phyloP scores from a whole-genome alignment of 2,888 invertebrate species.

The Thyatira batis region DNA sequence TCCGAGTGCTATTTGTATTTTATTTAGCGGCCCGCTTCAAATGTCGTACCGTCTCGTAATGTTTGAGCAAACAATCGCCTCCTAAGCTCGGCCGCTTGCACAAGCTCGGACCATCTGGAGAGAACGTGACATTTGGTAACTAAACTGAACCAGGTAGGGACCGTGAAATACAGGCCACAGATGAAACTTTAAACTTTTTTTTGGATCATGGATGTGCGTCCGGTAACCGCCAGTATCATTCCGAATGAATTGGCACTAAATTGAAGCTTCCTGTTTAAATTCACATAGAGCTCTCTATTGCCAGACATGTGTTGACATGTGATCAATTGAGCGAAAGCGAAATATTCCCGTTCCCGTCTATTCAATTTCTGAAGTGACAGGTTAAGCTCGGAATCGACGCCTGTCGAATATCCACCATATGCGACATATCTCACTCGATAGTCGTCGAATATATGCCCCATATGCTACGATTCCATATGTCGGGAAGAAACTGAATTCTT shows the following conservation, averaged over 20 bases:
- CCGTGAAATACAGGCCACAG: conserved; percentile 38
- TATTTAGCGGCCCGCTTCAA: conserved; percentile 80
- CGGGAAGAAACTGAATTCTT: conserved; percentile 28
- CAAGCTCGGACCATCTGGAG: conserved; percentile 78
- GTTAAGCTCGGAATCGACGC: conserved; percentile 50
- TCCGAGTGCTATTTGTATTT: conserved; percentile 75
- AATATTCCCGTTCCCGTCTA: conserved; percentile 54
- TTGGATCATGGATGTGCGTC: conserved; percentile 58
- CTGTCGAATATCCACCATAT: conserved; percentile 58
- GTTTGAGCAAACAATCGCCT: conserved; percentile 75
- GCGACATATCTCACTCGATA: conserved; percentile 51
- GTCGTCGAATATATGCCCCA: conserved; percentile 49
- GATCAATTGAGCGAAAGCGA: conserved; percentile 77
- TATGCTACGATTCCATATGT: conserved; percentile 56
- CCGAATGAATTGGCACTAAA: conserved; percentile 78
- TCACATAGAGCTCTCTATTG: conserved; percentile 68
- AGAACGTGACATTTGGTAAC: conserved; percentile 74
- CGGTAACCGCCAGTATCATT: conserved; percentile 66
- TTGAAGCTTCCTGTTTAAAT: conserved; percentile 79
- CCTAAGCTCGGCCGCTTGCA: conserved; percentile 66
- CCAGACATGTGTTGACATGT: conserved; percentile 69
- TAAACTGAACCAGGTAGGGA: conserved; percentile 53
- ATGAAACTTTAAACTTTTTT: conserved; percentile 64
- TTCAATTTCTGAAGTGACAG: conserved; percentile 68
- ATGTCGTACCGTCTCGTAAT: conserved; percentile 81